phyloP scores from a whole-genome alignment of 2,888 invertebrate species.

The Andrena dorsata region DNA sequence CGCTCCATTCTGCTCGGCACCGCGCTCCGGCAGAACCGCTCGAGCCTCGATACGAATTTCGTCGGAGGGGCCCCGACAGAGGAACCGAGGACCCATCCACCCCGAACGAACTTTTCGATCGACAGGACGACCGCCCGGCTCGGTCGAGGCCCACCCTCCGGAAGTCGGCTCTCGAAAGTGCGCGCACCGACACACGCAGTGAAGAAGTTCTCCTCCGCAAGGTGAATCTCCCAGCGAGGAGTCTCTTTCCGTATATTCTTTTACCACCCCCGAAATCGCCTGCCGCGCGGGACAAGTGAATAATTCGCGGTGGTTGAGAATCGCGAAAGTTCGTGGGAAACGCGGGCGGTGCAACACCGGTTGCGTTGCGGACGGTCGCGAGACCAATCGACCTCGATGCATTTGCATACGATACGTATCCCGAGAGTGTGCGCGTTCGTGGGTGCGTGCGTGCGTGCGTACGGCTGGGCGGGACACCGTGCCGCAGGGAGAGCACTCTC shows the following conservation, averaged over 20 bases:
- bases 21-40: slow-evolving; percentile 75
- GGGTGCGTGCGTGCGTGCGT: slow-evolving; percentile 31
- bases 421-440: slow-evolving; percentile 9
- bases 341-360: slow-evolving; percentile 37
- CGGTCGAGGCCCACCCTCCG: slow-evolving; percentile 22
- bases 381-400: slow-evolving; percentile 53
- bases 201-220: slow-evolving; percentile 3
- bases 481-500: slow-evolving; percentile 24
- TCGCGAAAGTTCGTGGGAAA: slow-evolving; percentile 44
- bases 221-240: slow-evolving; percentile 33
- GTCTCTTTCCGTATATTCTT: too few species aligned
- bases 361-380: slow-evolving; percentile 38
- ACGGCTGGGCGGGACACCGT: slow-evolving; percentile 26
- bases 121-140: slow-evolving; percentile 28
- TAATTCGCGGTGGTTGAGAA: slow-evolving; percentile 19
- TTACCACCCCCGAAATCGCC: neutral
- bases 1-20: slow-evolving; percentile 70
- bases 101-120: slow-evolving; percentile 42
- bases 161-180: slow-evolving; percentile 28
- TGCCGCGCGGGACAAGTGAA: slow-evolving; percentile 24
- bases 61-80: slow-evolving; percentile 66
- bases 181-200: slow-evolving; percentile 29
- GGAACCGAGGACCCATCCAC: slow-evolving; percentile 47
- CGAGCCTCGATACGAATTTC: slow-evolving; percentile 78
- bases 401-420: slow-evolving; percentile 40